phyloP scores from a whole-genome alignment of 2,113 vertebrate genomes.

The Gracilinanus agilis region DNA sequence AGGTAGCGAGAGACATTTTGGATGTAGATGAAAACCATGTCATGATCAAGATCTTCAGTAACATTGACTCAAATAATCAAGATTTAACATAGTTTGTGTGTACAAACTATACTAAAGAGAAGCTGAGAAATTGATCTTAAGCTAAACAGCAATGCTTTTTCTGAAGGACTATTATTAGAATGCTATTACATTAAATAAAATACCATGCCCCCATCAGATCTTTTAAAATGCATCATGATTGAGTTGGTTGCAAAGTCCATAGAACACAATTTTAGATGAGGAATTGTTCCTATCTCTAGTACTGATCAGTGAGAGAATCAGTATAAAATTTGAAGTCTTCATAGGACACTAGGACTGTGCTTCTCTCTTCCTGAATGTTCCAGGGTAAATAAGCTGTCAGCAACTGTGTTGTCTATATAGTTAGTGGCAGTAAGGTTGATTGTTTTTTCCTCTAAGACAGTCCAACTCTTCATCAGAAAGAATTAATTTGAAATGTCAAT shows the following conservation, averaged over 20 bases:
- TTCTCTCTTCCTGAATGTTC: neutral
- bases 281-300: neutral
- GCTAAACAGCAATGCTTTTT: neutral
- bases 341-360: neutral
- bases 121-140: neutral
- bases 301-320: neutral
- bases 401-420: neutral
- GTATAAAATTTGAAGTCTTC: neutral
- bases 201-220: neutral
- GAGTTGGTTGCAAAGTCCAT: neutral
- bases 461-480: neutral
- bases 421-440: neutral
- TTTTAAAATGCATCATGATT: neutral
- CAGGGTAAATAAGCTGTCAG: neutral
- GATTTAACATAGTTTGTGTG: neutral
- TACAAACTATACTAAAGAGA: neutral
- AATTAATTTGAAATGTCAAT: neutral
- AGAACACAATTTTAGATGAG: neutral
- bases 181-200: neutral
- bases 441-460: neutral
- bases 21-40: neutral
- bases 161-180: neutral
- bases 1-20: constrained; percentile 45
- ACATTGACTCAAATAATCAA: neutral
- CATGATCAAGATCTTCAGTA: constrained; percentile 38